phyloP scores from a whole-genome alignment of 2,888 invertebrate species.

The Pseudeuparius sepicola region DNA sequence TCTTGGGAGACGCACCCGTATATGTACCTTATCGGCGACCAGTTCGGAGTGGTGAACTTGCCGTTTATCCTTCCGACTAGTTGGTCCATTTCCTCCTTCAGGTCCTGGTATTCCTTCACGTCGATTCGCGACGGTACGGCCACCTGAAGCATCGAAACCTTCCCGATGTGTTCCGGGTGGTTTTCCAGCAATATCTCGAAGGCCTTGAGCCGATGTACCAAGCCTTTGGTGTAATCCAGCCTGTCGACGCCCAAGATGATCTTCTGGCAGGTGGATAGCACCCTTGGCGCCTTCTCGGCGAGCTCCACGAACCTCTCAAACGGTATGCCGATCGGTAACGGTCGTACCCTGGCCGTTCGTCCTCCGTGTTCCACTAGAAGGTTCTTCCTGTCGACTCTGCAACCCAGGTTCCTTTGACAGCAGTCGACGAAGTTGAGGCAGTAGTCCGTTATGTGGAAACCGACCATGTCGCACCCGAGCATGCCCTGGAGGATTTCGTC shows the following conservation, averaged over 20 bases:
- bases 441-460: conserved; percentile 85
- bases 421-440: conserved; percentile 87
- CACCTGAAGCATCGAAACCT: conserved; percentile 75
- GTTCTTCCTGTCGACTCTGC: conserved; percentile 80
- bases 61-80: conserved; percentile 82
- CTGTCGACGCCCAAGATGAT: conserved; percentile 82
- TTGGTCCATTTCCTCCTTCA: conserved; percentile 86
- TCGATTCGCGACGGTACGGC: conserved; percentile 84
- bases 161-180: conserved; percentile 77
- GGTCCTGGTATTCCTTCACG: conserved; percentile 80
- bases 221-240: conserved; percentile 83
- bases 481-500: conserved; percentile 89
- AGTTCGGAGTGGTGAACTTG: conserved; percentile 79
- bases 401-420: conserved; percentile 77
- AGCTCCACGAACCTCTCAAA: conserved; percentile 76
- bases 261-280: conserved; percentile 63
- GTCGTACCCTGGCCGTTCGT: conserved; percentile 71
- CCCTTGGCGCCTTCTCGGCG: conserved; percentile 56
- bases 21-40: conserved; percentile 82
- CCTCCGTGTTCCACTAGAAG: conserved; percentile 80
- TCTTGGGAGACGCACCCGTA: conserved; percentile 82
- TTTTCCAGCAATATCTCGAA: conserved; percentile 73
- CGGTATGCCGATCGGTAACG: conserved; percentile 82
- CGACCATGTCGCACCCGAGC: conserved; percentile 86
- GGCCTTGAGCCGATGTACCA: conserved; percentile 72